Conservation (phyloP, 2,113 vertebrate species). For the Amblyornis subalaris region DNA sequence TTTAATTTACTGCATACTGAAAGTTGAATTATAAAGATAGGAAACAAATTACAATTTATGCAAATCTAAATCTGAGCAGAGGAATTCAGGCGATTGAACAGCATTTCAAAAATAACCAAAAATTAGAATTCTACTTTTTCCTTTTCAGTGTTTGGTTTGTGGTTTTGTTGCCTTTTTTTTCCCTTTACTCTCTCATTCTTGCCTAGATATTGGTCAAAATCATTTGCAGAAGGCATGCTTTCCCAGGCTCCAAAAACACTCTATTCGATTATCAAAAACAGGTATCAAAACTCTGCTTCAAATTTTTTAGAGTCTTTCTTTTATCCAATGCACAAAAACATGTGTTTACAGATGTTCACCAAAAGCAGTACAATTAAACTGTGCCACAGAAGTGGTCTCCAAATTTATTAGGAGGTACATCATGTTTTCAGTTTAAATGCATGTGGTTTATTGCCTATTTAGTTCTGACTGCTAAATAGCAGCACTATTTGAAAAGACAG, state of each 20-base stretch:
- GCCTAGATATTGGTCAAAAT: background rate
- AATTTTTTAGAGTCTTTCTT: background rate
- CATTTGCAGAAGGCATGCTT: background rate
- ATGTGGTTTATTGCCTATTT: background rate
- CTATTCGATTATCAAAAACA: background rate
- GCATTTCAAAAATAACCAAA: background rate
- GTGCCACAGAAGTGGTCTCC: background rate
- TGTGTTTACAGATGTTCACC: background rate
- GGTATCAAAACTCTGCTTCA: background rate
- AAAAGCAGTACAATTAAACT: background rate
- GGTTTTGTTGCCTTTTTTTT: background rate
- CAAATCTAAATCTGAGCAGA: background rate
- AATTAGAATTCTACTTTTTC: background rate
- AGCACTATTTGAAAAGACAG: background rate
- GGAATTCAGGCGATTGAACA: background rate
- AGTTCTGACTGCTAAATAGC: background rate
- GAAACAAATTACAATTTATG: background rate
- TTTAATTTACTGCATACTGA: background rate
- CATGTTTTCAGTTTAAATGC: background rate
- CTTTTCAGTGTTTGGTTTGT: background rate
- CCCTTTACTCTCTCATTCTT: background rate
- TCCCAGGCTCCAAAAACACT: background rate
- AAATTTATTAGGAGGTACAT: background rate
- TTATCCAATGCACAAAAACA: background rate
- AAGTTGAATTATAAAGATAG: background rate